These are phyloP conservation scores for Melanostoma mellinum DNA, from an alignment of 2,888 invertebrate species.

Conservation along the genomic window DNA sequence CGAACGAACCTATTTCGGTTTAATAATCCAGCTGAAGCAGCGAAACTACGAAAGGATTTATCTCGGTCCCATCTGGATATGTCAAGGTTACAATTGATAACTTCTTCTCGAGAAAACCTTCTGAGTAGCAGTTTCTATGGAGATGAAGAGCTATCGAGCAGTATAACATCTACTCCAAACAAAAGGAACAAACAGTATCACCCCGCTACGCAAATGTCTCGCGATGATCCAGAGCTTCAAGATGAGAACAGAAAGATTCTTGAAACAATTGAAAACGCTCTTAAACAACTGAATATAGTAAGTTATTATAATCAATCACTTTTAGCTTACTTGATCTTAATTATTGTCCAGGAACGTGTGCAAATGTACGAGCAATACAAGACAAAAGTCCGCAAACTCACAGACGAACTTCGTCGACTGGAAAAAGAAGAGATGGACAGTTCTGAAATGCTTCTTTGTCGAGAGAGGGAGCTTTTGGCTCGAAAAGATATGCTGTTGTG, in stretches of 20 bases:
- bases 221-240: constrained; percentile 85
- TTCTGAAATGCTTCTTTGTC: constrained; percentile 84
- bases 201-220: constrained; percentile 80
- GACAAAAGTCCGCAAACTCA: constrained; percentile 80
- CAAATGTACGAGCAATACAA: constrained; percentile 82
- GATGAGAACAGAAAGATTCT: constrained; percentile 86
- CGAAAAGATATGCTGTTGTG: constrained; percentile 81
- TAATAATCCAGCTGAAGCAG: constrained; percentile 94
- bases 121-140: constrained; percentile 82
- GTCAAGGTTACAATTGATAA: constrained; percentile 91
- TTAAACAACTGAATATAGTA: constrained; percentile 84
- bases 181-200: constrained; percentile 81
- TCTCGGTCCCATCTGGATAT: constrained; percentile 88
- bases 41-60: constrained; percentile 88
- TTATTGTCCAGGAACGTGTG: constrained; percentile 81
- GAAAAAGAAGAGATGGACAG: constrained; percentile 83
- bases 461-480: constrained; percentile 82
- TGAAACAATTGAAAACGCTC: constrained; percentile 87
- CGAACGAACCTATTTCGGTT: constrained; percentile 93
- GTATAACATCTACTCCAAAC: constrained; percentile 76
- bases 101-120: constrained; percentile 87
- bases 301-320: constrained; percentile 49
- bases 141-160: constrained; percentile 78
- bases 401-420: constrained; percentile 83
- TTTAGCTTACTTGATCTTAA: constrained; percentile 22